phyloP scores from a whole-genome alignment of 2,888 invertebrate species.

The Drosophila macrospina region DNA sequence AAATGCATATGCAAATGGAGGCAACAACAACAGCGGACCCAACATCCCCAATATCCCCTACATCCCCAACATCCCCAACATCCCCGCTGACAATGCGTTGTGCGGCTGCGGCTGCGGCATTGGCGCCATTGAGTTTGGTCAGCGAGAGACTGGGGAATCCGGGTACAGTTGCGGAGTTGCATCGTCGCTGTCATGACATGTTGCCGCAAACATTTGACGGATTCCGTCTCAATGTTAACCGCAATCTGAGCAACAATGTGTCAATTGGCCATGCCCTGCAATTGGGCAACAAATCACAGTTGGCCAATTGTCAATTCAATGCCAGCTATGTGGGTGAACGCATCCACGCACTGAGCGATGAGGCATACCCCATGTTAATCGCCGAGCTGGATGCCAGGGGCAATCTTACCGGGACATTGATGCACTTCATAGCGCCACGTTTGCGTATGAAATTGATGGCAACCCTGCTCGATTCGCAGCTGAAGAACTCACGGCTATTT shows the following conservation, averaged over 20 bases:
- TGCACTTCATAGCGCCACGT: slow-evolving; percentile 26
- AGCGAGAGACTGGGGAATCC: slow-evolving; percentile 28
- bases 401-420: slow-evolving; percentile 26
- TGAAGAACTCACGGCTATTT: slow-evolving; percentile 19
- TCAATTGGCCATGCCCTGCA: slow-evolving; percentile 32
- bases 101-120: neutral
- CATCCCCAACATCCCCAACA: too few species aligned
- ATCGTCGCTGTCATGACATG: slow-evolving; percentile 33
- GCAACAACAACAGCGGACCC: too few species aligned
- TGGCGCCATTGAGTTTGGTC: neutral
- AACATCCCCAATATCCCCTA: too few species aligned
- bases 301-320: slow-evolving; percentile 28
- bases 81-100: neutral
- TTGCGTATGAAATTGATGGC: slow-evolving; percentile 25
- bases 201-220: slow-evolving; percentile 46
- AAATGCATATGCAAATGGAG: neutral
- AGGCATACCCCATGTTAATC: slow-evolving; percentile 18
- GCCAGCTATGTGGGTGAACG: slow-evolving; percentile 28
- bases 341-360: slow-evolving; percentile 12
- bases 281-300: slow-evolving; percentile 6
- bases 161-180: slow-evolving; percentile 40
- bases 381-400: slow-evolving; percentile 42
- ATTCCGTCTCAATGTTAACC: slow-evolving; percentile 27
- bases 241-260: neutral
- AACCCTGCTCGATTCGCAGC: slow-evolving; percentile 1